These are phyloP conservation scores for Alligator mississippiensis DNA, from an alignment of 2,113 vertebrate genomes.

Conservation along the genomic window DNA sequence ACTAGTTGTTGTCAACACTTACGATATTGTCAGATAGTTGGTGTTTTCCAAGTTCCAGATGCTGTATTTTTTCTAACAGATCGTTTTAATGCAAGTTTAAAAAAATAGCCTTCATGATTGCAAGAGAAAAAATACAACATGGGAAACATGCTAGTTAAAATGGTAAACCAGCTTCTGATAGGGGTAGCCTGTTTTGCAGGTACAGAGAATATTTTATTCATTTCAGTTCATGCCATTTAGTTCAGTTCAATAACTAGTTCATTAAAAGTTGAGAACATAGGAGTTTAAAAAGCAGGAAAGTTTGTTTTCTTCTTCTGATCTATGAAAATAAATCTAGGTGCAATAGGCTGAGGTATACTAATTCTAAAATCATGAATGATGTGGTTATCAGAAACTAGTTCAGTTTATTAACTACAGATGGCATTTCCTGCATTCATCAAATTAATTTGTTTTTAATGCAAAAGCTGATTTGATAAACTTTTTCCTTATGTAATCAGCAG, in stretches of 20 bases:
- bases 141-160: too few species aligned
- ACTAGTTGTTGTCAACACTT: not conserved
- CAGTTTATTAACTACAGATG: not conserved
- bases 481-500: too few species aligned
- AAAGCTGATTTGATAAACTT: too few species aligned
- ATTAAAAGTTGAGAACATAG: rapidly evolving
- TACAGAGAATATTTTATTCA: rapidly evolving
- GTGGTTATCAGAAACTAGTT: not conserved
- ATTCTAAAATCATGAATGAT: not conserved
- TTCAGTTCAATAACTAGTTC: rapidly evolving
- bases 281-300: rapidly evolving
- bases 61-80: not conserved
- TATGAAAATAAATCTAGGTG: not conserved
- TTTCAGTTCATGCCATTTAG: not conserved
- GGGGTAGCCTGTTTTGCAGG: not conserved
- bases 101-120: too few species aligned
- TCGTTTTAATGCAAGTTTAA: too few species aligned
- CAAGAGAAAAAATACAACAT: too few species aligned
- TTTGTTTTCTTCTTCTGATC: not conserved
- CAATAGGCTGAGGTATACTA: not conserved
- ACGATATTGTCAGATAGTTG: not conserved
- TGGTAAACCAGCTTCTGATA: too few species aligned
- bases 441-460: not conserved
- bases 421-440: not conserved
- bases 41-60: not conserved